phyloP scores from a whole-genome alignment of 2,888 invertebrate species.

The Carabus problematicus region DNA sequence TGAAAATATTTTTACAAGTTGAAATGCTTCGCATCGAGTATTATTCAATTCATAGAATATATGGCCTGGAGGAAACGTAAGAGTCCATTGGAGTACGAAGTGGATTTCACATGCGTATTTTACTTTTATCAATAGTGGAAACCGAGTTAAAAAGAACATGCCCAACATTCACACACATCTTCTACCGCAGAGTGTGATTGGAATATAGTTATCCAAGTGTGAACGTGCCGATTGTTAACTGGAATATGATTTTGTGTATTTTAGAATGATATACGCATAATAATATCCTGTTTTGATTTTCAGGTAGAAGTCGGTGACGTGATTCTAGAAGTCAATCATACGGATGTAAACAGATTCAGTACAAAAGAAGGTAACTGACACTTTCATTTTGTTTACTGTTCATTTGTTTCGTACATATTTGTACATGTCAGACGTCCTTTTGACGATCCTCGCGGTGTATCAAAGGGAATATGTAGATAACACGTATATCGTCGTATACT shows the following conservation, averaged over 20 bases:
- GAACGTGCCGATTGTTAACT: slow-evolving; percentile 29
- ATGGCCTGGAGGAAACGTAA: too few relatives aligned
- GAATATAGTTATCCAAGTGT: slow-evolving; percentile 32
- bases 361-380: slow-evolving; percentile 85
- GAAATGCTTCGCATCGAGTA: too few relatives aligned
- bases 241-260: slow-evolving; percentile 7
- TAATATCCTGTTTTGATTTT: slow-evolving; percentile 49
- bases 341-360: slow-evolving; percentile 89
- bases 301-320: slow-evolving; percentile 95
- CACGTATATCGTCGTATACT: too few relatives aligned
- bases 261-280: not conserved
- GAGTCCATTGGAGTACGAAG: too few relatives aligned
- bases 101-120: too few relatives aligned
- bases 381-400: not conserved
- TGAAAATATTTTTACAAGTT: too few relatives aligned
- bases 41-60: too few relatives aligned
- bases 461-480: too few relatives aligned
- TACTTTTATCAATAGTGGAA: slow-evolving; percentile 15
- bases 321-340: slow-evolving; percentile 91
- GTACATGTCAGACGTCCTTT: too few relatives aligned
- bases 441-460: too few relatives aligned
- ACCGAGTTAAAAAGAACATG: slow-evolving; percentile 29
- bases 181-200: slow-evolving; percentile 32
- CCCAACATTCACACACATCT: slow-evolving; percentile 8
- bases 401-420: too few relatives aligned